Evolutionary conservation across 2,113 vertebrate genomes (phyloP), one percentile per base, ranked within the genome.

Genomic region (Erpornis zantholeuca): DNA sequence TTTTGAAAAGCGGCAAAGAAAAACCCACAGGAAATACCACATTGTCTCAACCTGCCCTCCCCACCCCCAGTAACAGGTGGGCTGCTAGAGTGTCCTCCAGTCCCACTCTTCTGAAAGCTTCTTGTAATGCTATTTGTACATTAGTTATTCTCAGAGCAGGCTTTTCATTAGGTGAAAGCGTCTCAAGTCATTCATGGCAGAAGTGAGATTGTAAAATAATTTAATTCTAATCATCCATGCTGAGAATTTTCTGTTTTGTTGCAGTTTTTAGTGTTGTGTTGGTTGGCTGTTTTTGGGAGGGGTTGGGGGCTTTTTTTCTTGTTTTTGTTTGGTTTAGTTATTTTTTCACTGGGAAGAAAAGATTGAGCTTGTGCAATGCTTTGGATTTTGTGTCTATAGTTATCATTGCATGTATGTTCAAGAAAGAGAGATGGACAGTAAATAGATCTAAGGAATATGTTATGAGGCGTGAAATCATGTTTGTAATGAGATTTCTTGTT

Each of bases 401-500:
- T 93, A 63, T 27, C 42, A 31, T 59, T 75, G n/a, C 91, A 52
- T 78, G 42, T 76, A 68, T 90, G 33, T 60, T 36, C 40, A 35
- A 52, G 44, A 72, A 82, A 73, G 42, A 57, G 63, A 93, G 75
- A 57, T 76, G 44, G 78, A 68, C 69, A 86, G 53, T 75, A 68
- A 42, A 85, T 82, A 81, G 59, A 25, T 59, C 52, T 76, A 75
- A 2, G 0, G 9, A 75, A 64, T 72, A 94, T 72, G 92, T 87
- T 96, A 85, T 78, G 77, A 96, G 82, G 83, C 33, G 5, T 85
- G 87, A 94, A 94, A 86, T 73, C 42, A n/a, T 59, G 66, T 82
- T 63, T 91, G 90, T 95, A 56, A 90, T 61, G 47, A 86, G 69
- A 80, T 84, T 91, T 88, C 65, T 29, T 88, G 69, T 69, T 86